Percentiles rank a stretch among this genome's conserved stretches.
phyloP scores from a whole-genome alignment of 2,888 invertebrate species.

The Chrysolina americana region DNA sequence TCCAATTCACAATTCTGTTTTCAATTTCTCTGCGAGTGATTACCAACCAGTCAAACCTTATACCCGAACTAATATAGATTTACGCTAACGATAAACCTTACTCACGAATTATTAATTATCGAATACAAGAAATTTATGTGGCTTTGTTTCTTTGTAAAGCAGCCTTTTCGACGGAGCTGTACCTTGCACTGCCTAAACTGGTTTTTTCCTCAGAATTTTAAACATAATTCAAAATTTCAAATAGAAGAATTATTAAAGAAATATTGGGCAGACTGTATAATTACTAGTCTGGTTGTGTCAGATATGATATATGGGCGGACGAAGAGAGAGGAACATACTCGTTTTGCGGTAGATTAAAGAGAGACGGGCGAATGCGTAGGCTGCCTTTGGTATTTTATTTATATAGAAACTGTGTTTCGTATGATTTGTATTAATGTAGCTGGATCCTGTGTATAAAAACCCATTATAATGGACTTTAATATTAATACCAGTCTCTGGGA shows the following conservation, averaged over 20 bases:
- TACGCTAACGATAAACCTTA: slow-evolving; percentile 48
- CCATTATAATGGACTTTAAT: slow-evolving; percentile 57
- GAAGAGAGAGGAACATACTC: slow-evolving; percentile 49
- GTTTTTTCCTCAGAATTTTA: slow-evolving; percentile 56
- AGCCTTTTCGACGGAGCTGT: slow-evolving; percentile 48
- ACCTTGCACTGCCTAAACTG: slow-evolving; percentile 50
- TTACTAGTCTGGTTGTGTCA: slow-evolving; percentile 66
- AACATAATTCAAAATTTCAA: slow-evolving; percentile 66
- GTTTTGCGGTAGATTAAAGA: slow-evolving; percentile 27
- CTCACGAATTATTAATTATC: slow-evolving; percentile 58
- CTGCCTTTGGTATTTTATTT: slow-evolving; percentile 63
- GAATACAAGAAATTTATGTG: slow-evolving; percentile 58
- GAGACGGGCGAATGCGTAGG: slow-evolving; percentile 57
- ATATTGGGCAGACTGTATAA: slow-evolving; percentile 65
- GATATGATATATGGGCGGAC: slow-evolving; percentile 62
- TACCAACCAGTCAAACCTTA: slow-evolving; percentile 51
- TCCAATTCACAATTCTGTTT: slow-evolving; percentile 34
- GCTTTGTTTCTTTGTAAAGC: slow-evolving; percentile 51
- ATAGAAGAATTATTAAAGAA: slow-evolving; percentile 65
- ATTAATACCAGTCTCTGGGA: slow-evolving; percentile 51
- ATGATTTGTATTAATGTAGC: slow-evolving; percentile 63
- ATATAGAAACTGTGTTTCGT: slow-evolving; percentile 64
- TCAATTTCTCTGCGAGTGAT: slow-evolving; percentile 47
- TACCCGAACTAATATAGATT: slow-evolving; percentile 52
- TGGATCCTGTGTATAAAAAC: slow-evolving; percentile 54